Conservation (phyloP, 1,140 invertebrate genomes). For the Homalodisca vitripennis region DNA sequence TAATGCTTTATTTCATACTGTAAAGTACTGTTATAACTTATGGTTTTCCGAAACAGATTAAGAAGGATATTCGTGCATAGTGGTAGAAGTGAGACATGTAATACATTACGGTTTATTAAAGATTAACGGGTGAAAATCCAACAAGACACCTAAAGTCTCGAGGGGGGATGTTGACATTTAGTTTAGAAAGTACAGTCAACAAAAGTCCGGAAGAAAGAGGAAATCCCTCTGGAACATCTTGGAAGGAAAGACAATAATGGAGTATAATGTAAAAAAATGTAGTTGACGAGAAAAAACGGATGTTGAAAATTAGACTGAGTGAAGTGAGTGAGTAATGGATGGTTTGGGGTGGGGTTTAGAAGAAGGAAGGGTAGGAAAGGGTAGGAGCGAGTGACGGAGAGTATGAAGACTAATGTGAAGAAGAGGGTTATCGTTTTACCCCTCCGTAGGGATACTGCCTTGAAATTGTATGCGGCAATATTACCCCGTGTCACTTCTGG, state of each 20-base stretch:
- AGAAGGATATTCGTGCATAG: too few relatives aligned
- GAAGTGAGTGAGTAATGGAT: conserved; percentile 31
- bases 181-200: background rate
- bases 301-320: background rate
- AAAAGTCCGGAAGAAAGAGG: background rate
- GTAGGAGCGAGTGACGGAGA: too few relatives aligned
- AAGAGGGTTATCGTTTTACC: conserved; percentile 23
- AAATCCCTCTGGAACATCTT: background rate
- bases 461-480: conserved; percentile 26
- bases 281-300: conserved; percentile 19
- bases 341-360: conserved; percentile 24
- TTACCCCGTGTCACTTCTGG: too few relatives aligned
- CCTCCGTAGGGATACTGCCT: background rate
- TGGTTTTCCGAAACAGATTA: too few relatives aligned
- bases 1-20: too few relatives aligned
- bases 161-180: background rate
- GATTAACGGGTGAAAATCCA: too few relatives aligned
- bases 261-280: conserved; percentile 6
- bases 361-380: conserved; percentile 19
- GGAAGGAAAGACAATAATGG: background rate
- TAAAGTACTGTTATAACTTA: too few relatives aligned
- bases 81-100: too few relatives aligned
- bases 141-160: too few relatives aligned
- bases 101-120: too few relatives aligned
- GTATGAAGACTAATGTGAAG: conserved; percentile 32